Conservation (phyloP, 2,888 invertebrate genomes). For the Steromphala cineraria region DNA sequence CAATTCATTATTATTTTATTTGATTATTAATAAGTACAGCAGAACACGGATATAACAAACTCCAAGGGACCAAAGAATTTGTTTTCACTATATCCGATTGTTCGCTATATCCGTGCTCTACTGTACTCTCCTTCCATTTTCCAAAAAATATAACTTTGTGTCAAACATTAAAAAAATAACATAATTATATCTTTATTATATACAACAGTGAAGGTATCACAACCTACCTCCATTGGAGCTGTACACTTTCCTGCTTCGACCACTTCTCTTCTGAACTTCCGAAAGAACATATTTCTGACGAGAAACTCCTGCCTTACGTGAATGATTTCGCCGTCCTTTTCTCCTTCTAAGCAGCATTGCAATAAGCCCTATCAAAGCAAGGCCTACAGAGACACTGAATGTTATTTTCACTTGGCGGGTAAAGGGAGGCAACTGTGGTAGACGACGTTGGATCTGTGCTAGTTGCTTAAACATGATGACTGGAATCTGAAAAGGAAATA, state of each 20-base stretch:
- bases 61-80: too few species aligned
- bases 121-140: too few species aligned
- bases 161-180: too few species aligned
- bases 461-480: conserved; percentile 39
- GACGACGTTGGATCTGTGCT: conserved; percentile 26
- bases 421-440: conserved; percentile 42
- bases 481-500: too few species aligned
- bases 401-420: conserved; percentile 79
- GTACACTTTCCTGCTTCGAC: neutral
- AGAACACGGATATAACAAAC: too few species aligned
- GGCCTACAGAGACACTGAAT: conserved; percentile 85
- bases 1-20: too few species aligned
- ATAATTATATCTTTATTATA: too few species aligned
- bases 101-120: too few species aligned
- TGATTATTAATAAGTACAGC: too few species aligned
- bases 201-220: too few species aligned
- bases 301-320: conserved; percentile 39
- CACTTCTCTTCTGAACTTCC: conserved; percentile 4
- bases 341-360: conserved; percentile 81
- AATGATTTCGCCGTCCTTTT: conserved; percentile 37
- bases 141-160: too few species aligned
- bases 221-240: conserved; percentile 57
- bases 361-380: conserved; percentile 87
- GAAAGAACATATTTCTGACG: conserved; percentile 30
- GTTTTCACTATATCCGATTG: too few species aligned